Conservation (phyloP, 2,888 invertebrate species). For the Melolontha melolontha region DNA sequence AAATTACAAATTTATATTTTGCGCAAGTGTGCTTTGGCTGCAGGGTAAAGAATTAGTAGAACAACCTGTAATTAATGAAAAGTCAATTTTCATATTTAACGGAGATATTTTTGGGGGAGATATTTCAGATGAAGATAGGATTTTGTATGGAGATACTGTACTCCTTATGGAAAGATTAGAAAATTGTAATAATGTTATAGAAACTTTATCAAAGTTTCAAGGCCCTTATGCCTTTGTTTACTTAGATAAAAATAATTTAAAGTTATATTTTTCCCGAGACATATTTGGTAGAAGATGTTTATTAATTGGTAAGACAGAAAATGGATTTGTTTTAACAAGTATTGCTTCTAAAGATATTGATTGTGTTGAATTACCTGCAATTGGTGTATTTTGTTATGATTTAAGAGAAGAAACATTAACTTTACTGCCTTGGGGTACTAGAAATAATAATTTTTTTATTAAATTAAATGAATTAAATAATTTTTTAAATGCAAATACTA, state of each 20-base stretch:
- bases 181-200: constrained; percentile 55
- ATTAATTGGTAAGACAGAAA: constrained; percentile 69
- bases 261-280: constrained; percentile 87
- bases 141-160: constrained; percentile 67
- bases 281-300: constrained; percentile 88
- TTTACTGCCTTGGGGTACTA: constrained; percentile 66
- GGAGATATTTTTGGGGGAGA: constrained; percentile 83
- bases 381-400: constrained; percentile 71
- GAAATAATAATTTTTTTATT: constrained; percentile 58
- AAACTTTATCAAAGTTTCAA: constrained; percentile 71
- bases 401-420: constrained; percentile 60
- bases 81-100: constrained; percentile 84
- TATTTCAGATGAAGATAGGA: constrained; percentile 60
- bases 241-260: constrained; percentile 70
- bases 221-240: constrained; percentile 91
- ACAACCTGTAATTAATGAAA: constrained; percentile 77
- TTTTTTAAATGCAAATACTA: constrained; percentile 58
- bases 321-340: constrained; percentile 68
- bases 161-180: constrained; percentile 66
- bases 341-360: constrained; percentile 70
- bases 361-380: constrained; percentile 73
- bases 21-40: constrained; percentile 83
- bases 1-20: constrained; percentile 55
- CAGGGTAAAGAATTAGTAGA: constrained; percentile 74
- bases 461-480: constrained; percentile 60